A percentile compares a stretch with the other conserved stretches of the same genome.
Evolutionary conservation across 2,113 vertebrate species (phyloP).

Genomic region (Grantiella picta): DNA sequence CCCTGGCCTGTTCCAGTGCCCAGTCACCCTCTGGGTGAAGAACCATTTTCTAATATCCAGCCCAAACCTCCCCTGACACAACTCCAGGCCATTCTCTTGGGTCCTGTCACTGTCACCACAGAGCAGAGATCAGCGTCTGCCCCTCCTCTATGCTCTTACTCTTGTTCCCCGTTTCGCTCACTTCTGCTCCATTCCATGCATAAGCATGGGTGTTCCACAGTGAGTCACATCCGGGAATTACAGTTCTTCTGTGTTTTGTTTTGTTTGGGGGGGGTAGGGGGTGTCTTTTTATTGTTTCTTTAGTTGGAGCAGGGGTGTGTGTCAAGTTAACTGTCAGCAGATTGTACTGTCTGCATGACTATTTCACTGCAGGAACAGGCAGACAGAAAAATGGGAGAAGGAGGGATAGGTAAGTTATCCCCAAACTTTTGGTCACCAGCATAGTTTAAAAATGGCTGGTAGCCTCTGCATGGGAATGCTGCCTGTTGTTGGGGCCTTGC

Average conservation of each 20-base stretch:
- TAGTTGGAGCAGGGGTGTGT: neutral
- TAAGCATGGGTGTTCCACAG: neutral
- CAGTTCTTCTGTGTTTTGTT: neutral
- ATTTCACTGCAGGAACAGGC: neutral
- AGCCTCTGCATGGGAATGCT: neutral
- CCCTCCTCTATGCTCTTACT: neutral
- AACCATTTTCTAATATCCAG: neutral
- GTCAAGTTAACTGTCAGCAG: neutral
- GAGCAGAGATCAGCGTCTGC: neutral
- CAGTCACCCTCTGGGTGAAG: neutral
- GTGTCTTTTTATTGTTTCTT: neutral
- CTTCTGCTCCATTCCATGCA: neutral
- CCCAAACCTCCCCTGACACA: neutral
- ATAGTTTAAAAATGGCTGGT: neutral
- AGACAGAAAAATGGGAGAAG: neutral
- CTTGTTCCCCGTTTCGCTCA: rapidly evolving
- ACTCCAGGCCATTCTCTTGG: neutral
- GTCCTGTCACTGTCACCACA: neutral
- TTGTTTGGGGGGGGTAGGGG: no score
- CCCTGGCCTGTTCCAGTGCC: neutral
- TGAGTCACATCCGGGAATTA: neutral
- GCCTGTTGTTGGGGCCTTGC: neutral
- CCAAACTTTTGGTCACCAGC: neutral
- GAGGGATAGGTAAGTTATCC: neutral
- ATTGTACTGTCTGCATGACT: neutral